These are phyloP conservation scores for Baryphthengus martii DNA, from an alignment of 2,113 vertebrate species.

Conservation along the genomic window DNA sequence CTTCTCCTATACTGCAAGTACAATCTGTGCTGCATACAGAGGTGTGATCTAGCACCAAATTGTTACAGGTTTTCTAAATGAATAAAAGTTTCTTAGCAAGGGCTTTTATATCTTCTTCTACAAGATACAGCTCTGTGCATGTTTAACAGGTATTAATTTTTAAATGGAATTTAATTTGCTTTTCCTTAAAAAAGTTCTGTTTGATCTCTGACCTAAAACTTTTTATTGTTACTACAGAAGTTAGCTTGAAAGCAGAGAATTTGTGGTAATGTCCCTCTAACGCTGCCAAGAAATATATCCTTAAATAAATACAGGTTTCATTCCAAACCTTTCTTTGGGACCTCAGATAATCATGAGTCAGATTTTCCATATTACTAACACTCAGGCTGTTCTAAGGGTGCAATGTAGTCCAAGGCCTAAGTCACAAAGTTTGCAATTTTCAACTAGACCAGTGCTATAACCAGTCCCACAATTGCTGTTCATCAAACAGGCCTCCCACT, in stretches of 20 bases:
- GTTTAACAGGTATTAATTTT: neutral
- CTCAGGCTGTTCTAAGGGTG: neutral
- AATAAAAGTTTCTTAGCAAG: neutral
- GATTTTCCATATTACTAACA: neutral
- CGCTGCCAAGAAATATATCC: neutral
- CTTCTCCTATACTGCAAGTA: neutral
- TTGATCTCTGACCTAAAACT: neutral
- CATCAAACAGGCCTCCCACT: neutral
- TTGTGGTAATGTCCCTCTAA: neutral
- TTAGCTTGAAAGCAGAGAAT: neutral
- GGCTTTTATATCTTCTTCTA: neutral
- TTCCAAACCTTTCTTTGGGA: neutral
- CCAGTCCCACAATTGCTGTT: neutral
- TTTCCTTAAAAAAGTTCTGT: neutral
- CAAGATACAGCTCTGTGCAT: neutral
- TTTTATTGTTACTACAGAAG: neutral
- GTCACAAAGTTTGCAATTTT: neutral
- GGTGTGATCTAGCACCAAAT: neutral
- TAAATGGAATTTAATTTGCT: neutral
- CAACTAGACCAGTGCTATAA: accelerated
- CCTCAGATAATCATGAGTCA: neutral
- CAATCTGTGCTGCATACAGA: neutral
- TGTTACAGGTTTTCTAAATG: neutral
- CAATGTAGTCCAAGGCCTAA: neutral
- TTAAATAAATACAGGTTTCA: conserved; percentile 35